Percentiles rank a stretch among this genome's conserved stretches.
phyloP scores from a whole-genome alignment of 37 sponge, comb jelly and placozoan species.

The Crambe crambe region DNA sequence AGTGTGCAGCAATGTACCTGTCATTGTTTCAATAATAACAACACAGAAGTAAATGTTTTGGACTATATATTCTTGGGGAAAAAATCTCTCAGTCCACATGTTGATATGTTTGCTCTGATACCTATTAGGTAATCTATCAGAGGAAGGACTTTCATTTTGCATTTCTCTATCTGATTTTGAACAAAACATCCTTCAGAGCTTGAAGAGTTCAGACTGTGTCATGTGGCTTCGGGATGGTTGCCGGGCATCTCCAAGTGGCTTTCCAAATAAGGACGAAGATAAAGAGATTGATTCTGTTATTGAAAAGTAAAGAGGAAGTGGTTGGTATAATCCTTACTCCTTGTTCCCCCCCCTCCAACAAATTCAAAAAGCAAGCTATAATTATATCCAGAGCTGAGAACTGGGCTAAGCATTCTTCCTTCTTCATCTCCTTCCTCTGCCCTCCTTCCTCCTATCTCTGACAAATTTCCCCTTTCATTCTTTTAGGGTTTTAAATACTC shows the following conservation, averaged over 20 bases:
- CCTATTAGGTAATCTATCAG: constrained; percentile 30
- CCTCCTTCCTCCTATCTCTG: background rate
- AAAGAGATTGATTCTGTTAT: background rate
- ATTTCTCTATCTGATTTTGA: constrained; percentile 59
- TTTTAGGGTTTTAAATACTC: background rate
- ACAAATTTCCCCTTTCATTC: too few species aligned
- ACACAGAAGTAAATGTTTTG: too few species aligned
- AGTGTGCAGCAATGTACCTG: too few species aligned
- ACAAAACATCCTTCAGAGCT: constrained; percentile 34
- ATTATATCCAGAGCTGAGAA: too few species aligned
- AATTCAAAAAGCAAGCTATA: too few species aligned
- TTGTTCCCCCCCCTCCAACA: too few species aligned
- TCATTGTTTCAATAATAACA: too few species aligned
- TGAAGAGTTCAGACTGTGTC: constrained; percentile 48
- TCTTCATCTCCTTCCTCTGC: background rate
- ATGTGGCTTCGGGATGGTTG: constrained; percentile 1
- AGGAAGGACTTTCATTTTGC: constrained; percentile 18
- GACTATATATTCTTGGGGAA: too few species aligned
- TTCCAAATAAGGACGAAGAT: background rate
- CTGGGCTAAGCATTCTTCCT: too few species aligned
- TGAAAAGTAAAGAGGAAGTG: constrained; percentile 28
- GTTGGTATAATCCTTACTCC: too few species aligned
- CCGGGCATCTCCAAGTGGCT: background rate
- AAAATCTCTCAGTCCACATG: too few species aligned
- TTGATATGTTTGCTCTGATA: too few species aligned